Percentiles rank a stretch among this genome's conserved stretches.
Conservation (phyloP, 2,113 vertebrate genomes). For the Poeciliopsis prolifica region DNA sequence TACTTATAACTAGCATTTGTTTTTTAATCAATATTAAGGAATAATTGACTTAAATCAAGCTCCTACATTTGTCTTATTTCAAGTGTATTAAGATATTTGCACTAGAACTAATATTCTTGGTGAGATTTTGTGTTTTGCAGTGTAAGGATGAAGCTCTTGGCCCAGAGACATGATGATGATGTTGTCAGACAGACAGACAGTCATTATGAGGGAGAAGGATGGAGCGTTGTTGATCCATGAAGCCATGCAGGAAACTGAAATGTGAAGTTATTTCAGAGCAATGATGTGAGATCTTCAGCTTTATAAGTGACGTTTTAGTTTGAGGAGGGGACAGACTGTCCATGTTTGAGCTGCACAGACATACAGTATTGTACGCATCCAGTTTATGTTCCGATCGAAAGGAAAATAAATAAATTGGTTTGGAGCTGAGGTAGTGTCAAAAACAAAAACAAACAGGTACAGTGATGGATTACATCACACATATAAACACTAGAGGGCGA, state of each 20-base stretch:
- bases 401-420: not conserved
- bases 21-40: too few relatives aligned
- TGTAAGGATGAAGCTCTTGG: constrained; percentile 38
- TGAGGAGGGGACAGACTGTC: not conserved
- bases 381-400: not conserved
- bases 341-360: constrained; percentile 24
- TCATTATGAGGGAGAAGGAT: constrained; percentile 45
- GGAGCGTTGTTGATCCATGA: constrained; percentile 24
- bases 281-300: constrained; percentile 15
- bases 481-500: constrained; percentile 62
- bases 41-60: too few relatives aligned
- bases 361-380: constrained; percentile 1
- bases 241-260: constrained; percentile 68
- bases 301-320: not conserved
- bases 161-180: constrained; percentile 49
- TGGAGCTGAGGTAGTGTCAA: constrained; percentile 11
- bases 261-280: constrained; percentile 15
- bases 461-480: constrained; percentile 74
- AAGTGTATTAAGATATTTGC: too few relatives aligned
- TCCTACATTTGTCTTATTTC: too few relatives aligned
- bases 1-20: too few relatives aligned
- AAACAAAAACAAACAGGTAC: constrained; percentile 57
- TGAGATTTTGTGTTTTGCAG: too few relatives aligned
- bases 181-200: constrained; percentile 49
- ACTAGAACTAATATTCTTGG: too few relatives aligned